Conservation (phyloP, 2,113 vertebrate species). For the Daubentonia madagascariensis region DNA sequence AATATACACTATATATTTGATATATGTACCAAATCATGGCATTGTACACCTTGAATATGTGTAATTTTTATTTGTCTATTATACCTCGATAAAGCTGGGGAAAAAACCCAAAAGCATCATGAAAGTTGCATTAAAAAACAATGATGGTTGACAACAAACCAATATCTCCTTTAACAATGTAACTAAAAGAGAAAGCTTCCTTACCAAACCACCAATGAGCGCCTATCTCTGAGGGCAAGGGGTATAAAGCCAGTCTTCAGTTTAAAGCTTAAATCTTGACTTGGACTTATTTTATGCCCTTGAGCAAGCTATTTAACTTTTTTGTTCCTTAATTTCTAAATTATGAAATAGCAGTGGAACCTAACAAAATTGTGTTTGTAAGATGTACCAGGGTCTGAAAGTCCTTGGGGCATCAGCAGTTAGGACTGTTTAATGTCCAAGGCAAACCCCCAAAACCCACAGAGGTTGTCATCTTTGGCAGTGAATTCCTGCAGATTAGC, state of each 20-base stretch:
- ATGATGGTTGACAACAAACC: not conserved
- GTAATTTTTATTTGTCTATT: not conserved
- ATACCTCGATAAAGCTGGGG: not conserved
- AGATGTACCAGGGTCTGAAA: not conserved
- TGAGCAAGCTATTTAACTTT: not conserved
- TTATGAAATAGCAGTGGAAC: not conserved
- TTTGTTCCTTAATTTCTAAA: slow-evolving; percentile 2
- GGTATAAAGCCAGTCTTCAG: not conserved
- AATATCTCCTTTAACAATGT: not conserved
- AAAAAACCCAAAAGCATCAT: not conserved
- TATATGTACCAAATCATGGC: not conserved
- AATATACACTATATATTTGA: not conserved
- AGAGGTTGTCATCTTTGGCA: not conserved
- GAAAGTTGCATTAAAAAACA: not conserved
- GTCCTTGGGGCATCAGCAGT: accelerated
- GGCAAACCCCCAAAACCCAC: not conserved
- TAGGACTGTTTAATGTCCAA: not conserved
- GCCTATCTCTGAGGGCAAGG: not conserved
- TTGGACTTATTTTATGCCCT: not conserved
- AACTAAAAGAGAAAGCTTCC: not conserved
- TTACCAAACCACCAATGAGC: not conserved
- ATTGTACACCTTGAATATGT: not conserved
- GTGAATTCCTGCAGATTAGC: not conserved
- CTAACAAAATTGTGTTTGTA: not conserved
- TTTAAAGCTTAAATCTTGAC: not conserved